Conservation (phyloP, 2,797 vertebrate species). For the Rhynchotus rufescens region DNA sequence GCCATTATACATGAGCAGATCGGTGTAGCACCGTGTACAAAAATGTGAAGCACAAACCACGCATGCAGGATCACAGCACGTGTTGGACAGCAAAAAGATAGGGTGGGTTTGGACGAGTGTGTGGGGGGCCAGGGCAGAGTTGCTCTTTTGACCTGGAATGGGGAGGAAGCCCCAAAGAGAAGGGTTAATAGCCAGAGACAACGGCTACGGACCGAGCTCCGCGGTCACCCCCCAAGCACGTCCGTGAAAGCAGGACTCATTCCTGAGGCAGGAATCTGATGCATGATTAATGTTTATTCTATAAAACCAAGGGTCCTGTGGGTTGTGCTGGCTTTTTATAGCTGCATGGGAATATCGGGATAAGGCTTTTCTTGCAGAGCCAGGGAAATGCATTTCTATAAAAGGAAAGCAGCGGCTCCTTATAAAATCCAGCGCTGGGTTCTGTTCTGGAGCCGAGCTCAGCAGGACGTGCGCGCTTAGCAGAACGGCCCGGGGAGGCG, state of each 20-base stretch:
- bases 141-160: constrained; percentile 13
- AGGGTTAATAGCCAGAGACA: constrained; percentile 25
- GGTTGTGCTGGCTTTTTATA: constrained; percentile 80
- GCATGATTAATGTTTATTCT: constrained; percentile 71
- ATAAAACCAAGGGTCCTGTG: constrained; percentile 69
- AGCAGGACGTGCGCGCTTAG: constrained; percentile 47
- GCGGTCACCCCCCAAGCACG: neutral
- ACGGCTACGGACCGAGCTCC: neutral
- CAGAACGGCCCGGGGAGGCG: neutral
- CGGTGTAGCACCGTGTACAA: constrained; percentile 20
- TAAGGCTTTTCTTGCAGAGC: constrained; percentile 62
- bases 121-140: neutral
- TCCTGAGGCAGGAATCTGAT: constrained; percentile 59
- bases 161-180: neutral
- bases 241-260: constrained; percentile 36
- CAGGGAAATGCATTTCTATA: constrained; percentile 76
- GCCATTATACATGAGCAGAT: constrained; percentile 26
- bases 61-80: neutral
- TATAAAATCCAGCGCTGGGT: constrained; percentile 53
- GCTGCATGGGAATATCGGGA: constrained; percentile 79
- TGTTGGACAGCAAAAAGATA: neutral
- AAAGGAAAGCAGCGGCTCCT: constrained; percentile 72
- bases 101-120: neutral
- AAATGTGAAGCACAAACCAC: neutral
- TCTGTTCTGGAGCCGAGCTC: constrained; percentile 59